Percentiles rank a stretch among this genome's conserved stretches.
These are phyloP conservation scores for Proales similis DNA, from an alignment of 1,140 invertebrate species.

Conservation along the genomic window DNA sequence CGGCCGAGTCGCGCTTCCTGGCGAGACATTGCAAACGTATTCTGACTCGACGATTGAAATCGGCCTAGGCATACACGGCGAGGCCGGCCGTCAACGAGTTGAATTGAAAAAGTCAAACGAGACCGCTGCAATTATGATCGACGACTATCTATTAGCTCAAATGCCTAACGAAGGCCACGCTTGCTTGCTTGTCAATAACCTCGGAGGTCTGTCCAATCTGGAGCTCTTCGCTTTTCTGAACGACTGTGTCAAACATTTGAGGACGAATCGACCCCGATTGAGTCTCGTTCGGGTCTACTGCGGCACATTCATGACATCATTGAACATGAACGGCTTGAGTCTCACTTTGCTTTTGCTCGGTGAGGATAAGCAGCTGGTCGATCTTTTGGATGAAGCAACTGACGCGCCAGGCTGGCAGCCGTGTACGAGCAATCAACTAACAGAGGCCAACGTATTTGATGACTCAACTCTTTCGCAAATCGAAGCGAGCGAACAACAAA, in stretches of 20 bases:
- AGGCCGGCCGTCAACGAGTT: slow-evolving; percentile 67
- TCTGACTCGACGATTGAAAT: slow-evolving; percentile 68
- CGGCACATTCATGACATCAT: slow-evolving; percentile 68
- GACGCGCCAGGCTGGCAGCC: slow-evolving; percentile 15
- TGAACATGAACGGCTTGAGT: slow-evolving; percentile 72
- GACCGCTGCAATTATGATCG: slow-evolving; percentile 53
- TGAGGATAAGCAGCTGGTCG: slow-evolving; percentile 39
- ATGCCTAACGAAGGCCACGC: slow-evolving; percentile 55
- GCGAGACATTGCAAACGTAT: slow-evolving; percentile 60
- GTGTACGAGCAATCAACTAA: background rate
- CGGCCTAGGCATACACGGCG: slow-evolving; percentile 72
- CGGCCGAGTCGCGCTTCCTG: slow-evolving; percentile 64
- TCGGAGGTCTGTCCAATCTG: slow-evolving; percentile 67
- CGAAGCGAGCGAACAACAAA: too few species aligned
- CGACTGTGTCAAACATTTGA: slow-evolving; percentile 59
- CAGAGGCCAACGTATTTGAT: slow-evolving; percentile 4
- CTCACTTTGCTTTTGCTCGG: slow-evolving; percentile 61
- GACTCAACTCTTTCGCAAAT: too few species aligned
- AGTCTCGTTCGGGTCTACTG: slow-evolving; percentile 61
- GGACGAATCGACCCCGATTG: slow-evolving; percentile 52
- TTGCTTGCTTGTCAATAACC: slow-evolving; percentile 68
- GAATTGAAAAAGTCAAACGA: slow-evolving; percentile 52
- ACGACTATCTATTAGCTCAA: slow-evolving; percentile 38
- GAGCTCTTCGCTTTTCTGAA: slow-evolving; percentile 68
- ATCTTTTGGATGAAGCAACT: slow-evolving; percentile 52